phyloP scores from a whole-genome alignment of 2,888 invertebrate species.

The Troides aeacus region DNA sequence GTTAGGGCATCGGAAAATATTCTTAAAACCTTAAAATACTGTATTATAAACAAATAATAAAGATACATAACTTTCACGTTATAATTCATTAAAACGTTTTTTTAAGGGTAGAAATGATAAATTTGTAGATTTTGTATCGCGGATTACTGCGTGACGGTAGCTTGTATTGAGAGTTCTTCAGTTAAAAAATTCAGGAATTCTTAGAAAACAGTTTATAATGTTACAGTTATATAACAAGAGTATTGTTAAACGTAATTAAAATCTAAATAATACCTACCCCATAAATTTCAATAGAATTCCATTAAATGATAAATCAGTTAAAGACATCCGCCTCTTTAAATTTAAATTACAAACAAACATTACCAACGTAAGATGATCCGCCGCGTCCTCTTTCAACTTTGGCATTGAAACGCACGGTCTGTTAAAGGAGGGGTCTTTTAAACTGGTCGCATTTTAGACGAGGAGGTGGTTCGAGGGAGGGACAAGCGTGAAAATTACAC shows the following conservation, averaged over 20 bases:
- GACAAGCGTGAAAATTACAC: slow-evolving; percentile 78
- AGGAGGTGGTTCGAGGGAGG: slow-evolving; percentile 46
- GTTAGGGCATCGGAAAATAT: no score
- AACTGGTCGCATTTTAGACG: slow-evolving; percentile 48
- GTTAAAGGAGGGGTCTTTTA: slow-evolving; percentile 35
- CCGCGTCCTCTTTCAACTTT: slow-evolving; percentile 30
- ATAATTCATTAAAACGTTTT: no score
- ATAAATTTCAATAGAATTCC: neutral
- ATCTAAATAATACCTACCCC: neutral
- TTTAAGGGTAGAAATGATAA: no score
- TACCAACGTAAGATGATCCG: slow-evolving; percentile 38
- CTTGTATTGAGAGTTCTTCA: no score
- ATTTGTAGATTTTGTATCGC: no score
- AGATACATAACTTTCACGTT: no score
- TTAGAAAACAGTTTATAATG: no score
- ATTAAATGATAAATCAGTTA: slow-evolving; percentile 48
- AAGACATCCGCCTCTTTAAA: slow-evolving; percentile 53
- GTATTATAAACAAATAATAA: no score
- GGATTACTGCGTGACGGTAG: no score
- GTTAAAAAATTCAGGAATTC: no score
- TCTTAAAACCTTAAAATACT: no score
- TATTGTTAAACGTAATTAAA: neutral
- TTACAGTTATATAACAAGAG: no score
- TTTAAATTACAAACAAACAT: slow-evolving; percentile 47
- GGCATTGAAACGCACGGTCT: slow-evolving; percentile 15